Evolutionary conservation across 2,888 invertebrate species (phyloP), one percentile per base, ranked within the genome.

Genomic region (Agriopis aurantiaria): DNA sequence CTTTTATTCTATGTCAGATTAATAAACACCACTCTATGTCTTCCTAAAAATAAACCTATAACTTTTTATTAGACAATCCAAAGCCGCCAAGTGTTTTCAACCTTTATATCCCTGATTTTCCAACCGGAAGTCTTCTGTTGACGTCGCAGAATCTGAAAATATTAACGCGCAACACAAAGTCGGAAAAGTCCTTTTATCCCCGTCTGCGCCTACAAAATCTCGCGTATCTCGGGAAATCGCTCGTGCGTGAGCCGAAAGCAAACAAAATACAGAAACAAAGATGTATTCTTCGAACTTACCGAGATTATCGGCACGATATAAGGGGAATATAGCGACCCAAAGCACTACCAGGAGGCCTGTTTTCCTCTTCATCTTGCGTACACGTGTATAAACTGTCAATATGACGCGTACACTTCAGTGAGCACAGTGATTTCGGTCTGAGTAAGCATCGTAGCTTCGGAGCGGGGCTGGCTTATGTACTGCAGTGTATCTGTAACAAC

Each of bases 231-330:
- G 69, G 69, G 65, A 67, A 65, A 71, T 69, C 69, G 70, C 60
- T 75, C 71, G 75, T 60, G 75, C 77, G 77, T 77, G 77, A 77
- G 56, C 57, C 49, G 77, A 75, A 74, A 71, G 69, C 75, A 68
- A 77, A 77, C 71, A 69, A 72, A 66, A 68, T 59, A 65, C 59
- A 63, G 68, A 74, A 76, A 76, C 74, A 74, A 73, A 74, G 74
- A 74, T 68, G 69, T 74, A 75, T 74, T 73, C 69, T 70, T 71
- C 71, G 63, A 72, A 74, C 69, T 91, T 82, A 93, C 93, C 93
- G 59, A 93, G 87, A 80, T 93, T 93, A 83, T 93, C 93, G 72
- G 93, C 93, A 73, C 90, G 85, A 75, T 91, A 90, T 65, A 91
- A 77, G 23, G 93, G 93, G 72, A 93, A 90, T 72, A 89, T 84